Base-by-base conservation (phyloP, 2,888 invertebrate genomes). In the Aleiodes alternator region DNA sequence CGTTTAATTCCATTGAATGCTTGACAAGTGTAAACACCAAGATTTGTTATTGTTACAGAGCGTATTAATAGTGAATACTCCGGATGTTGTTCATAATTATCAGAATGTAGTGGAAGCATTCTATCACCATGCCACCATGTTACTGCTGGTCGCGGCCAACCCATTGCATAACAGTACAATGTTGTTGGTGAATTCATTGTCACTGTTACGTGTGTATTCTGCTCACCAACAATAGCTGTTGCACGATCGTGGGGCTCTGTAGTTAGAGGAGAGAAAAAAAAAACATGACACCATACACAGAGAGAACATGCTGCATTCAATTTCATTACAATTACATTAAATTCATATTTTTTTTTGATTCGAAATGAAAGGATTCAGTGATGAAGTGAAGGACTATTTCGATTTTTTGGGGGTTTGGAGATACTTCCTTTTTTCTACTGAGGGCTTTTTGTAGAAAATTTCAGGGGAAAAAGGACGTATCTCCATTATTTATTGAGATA, bases 1-100 rank as follows among this genome's bases (percentile, higher is more conserved):
- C 93, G 93, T 11, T 94, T 94, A 8, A 93, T 87, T 2, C 96
- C 96, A 86, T 97, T 97, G 90, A 95, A 97, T 4, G 96, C 97
- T 85, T 96, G 95, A 86, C 98, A 98, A 6, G 94, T 95, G 90
- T 98, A 98, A 69, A 94, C 92, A 4, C 97, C 98, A 71, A 96
- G 92, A 84, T 95, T 95, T 6, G 93, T 92, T 23, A 94, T 84
- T 50, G 93, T 92, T 12, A 97, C 93, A 0, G 92, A 90, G 71
- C 93, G 91, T 84, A 98, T 95, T 76, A 93, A 91, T 61, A 98
- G 91, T 1, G 95, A 93, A 88, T 93, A 94, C 83, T 95, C 96
- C 71, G 93, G 91, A 77, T 93, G 92, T 79, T 95, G 94, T 86
- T 96, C 95, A 87, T 93, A 95, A 71, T 92, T 90, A 14, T 91